Evolutionary conservation across 2,797 vertebrate species (phyloP).

Genomic region (Gila robusta): DNA sequence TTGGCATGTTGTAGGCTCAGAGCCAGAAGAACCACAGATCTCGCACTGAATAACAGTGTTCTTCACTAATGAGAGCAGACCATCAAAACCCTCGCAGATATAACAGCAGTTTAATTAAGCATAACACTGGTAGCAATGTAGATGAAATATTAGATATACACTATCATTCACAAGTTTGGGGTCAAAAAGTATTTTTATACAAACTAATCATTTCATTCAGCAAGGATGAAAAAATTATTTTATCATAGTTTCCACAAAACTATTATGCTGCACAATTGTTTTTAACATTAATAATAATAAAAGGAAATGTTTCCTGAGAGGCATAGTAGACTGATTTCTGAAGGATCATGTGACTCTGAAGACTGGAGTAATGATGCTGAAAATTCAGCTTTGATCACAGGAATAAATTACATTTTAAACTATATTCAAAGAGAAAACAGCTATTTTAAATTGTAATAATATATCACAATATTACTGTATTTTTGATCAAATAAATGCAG

Average conservation of each 20-base stretch:
- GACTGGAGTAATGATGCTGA: too few relatives aligned
- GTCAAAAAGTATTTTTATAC: not conserved
- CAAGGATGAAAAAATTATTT: not conserved
- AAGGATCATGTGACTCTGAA: too few relatives aligned
- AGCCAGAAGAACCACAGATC: constrained; percentile 68
- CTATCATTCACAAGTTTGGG: not conserved
- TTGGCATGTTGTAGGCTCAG: constrained; percentile 75
- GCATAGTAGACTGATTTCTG: not conserved
- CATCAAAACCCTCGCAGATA: not conserved
- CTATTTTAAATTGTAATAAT: too few relatives aligned
- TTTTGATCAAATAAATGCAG: not conserved
- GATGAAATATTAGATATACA: not conserved
- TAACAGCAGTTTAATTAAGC: not conserved
- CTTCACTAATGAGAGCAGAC: constrained; percentile 22
- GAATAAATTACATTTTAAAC: too few relatives aligned
- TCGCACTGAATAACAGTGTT: constrained; percentile 66
- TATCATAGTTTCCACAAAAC: not conserved
- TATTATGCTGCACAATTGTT: not conserved
- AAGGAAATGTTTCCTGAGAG: not conserved
- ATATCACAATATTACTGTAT: too few relatives aligned
- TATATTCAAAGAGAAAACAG: too few relatives aligned
- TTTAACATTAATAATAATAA: not conserved
- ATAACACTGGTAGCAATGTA: not conserved
- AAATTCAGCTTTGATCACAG: too few relatives aligned
- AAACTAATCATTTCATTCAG: not conserved